Evolutionary conservation across 2,113 vertebrate species (phyloP), one percentile per base, ranked within the genome.

Genomic region (Varanus salvator): DNA sequence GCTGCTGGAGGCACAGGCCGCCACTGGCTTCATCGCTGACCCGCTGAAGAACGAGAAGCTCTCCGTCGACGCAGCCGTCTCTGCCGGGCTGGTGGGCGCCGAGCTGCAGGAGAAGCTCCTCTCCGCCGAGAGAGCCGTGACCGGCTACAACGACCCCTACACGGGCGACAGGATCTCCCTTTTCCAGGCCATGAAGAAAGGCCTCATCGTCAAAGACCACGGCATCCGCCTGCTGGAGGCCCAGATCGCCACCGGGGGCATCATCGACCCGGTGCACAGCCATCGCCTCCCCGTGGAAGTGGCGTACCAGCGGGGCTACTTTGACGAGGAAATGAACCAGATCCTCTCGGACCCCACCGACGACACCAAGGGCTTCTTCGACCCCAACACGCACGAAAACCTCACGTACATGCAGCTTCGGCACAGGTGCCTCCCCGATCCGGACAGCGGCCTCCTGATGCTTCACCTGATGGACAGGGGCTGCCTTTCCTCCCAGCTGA

Each of bases 141-240:
- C 84, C 0, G 97, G 97, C 0, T 97, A 97, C 95, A 90, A 52
- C 0, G 96, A 97, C 52, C 97, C 97, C 0, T 96, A 93, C 91
- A 96, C 95, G 0, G 96, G 93, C 0, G 15, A 0, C 15, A 91
- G 12, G n/a, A 93, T 97, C 80, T 96, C 96, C 29, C 93, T 97
- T 1, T 96, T 97, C 92, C 95, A 98, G 95, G 98, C 98, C 23
- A 98, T 98, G 98, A 96, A 96, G 88, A 95, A 98, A 34, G 97
- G 97, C 0, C 91, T 98, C 4, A 98, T 99, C 1, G 94, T 98
- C 8, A 98, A 97, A 96, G 98, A 98, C 1, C 98, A 98, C 0
- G 98, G 96, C 17, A 89, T 98, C 64, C 98, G 98, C 82, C 96
- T 99, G 91, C 97, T 98, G 0, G 95, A 98, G 85, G 98, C 98